These are phyloP conservation scores for Chloroclystis v-ata DNA, from an alignment of 2,888 invertebrate genomes.

Conservation along the genomic window DNA sequence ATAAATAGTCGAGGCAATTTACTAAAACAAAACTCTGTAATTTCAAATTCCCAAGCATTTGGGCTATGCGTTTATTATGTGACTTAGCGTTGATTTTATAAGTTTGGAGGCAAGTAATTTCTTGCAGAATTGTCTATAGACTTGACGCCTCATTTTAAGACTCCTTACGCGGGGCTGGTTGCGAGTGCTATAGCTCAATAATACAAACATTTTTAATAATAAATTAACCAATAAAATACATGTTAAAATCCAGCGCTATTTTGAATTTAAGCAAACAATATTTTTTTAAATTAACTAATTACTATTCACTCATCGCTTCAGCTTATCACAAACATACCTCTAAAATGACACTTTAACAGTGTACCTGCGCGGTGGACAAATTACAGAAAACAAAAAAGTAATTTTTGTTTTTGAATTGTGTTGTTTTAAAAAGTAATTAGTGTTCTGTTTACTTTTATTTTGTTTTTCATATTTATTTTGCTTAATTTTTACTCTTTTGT, in stretches of 20 bases:
- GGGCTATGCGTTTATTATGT: neutral
- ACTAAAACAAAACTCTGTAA: neutral
- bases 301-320: neutral
- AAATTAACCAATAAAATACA: no score
- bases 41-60: neutral
- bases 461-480: neutral
- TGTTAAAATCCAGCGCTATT: no score
- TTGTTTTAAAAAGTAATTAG: neutral
- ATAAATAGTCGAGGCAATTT: neutral
- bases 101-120: no score
- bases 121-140: no score
- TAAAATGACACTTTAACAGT: neutral
- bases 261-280: no score
- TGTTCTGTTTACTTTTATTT: neutral
- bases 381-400: conserved; percentile 7
- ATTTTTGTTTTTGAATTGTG: conserved; percentile 2
- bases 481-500: neutral
- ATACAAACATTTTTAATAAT: no score
- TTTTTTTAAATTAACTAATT: no score
- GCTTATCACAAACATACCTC: neutral
- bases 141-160: no score
- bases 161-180: no score
- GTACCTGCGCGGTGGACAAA: conserved; percentile 3
- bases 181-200: no score
- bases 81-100: no score